Percentiles rank a stretch among this genome's conserved stretches.
These are phyloP conservation scores for Lateolabrax maculatus DNA, from an alignment of 2,797 vertebrate species.

Conservation along the genomic window DNA sequence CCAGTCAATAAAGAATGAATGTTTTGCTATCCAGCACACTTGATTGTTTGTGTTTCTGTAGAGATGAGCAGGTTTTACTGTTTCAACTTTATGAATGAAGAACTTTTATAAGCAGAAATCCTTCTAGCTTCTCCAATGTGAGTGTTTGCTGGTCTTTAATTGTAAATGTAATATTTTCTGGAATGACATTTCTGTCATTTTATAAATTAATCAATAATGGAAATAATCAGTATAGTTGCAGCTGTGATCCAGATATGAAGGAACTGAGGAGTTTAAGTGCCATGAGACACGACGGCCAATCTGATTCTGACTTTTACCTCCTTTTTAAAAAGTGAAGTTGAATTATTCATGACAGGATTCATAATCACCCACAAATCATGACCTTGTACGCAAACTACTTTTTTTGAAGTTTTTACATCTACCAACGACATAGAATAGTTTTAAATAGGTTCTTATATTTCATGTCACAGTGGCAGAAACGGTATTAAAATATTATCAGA, in stretches of 20 bases:
- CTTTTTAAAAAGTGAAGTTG: background rate
- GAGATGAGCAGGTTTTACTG: too few relatives aligned
- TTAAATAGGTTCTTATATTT: background rate
- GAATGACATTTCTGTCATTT: background rate
- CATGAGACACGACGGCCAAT: too few relatives aligned
- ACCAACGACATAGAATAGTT: too few relatives aligned
- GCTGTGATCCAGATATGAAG: background rate
- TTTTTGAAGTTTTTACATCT: background rate
- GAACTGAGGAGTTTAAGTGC: background rate
- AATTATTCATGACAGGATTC: too few relatives aligned
- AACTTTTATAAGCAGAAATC: background rate
- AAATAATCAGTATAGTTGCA: too few relatives aligned
- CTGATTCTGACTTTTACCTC: background rate
- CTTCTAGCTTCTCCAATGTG: background rate
- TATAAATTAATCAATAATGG: background rate
- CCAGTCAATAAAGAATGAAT: constrained; percentile 85
- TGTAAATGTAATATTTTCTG: background rate
- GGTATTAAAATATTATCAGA: background rate
- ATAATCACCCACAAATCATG: background rate
- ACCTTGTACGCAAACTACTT: background rate
- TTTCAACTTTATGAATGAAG: too few relatives aligned
- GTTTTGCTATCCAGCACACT: constrained; percentile 82
- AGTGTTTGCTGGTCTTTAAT: background rate
- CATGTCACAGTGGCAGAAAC: background rate
- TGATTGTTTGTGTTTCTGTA: background rate